phyloP scores from a whole-genome alignment of 2,888 invertebrate species.

The Crematogaster levior region DNA sequence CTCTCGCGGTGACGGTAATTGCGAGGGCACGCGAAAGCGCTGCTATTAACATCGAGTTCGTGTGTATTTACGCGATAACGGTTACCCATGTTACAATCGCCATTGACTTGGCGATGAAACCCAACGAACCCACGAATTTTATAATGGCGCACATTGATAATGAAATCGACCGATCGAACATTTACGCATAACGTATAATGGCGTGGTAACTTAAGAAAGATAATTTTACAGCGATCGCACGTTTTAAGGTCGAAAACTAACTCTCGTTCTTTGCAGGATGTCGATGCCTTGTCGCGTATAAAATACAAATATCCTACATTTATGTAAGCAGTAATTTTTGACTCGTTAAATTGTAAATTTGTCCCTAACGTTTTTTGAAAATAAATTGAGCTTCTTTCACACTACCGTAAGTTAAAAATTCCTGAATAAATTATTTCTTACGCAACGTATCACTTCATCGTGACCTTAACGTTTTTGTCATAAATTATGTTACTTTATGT shows the following conservation, averaged over 20 bases:
- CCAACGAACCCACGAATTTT: neutral
- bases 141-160: neutral
- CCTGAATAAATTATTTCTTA: neutral
- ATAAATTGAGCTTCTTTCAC: neutral
- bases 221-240: neutral
- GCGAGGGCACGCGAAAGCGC: slow-evolving; percentile 25
- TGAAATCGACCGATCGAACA: neutral
- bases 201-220: neutral
- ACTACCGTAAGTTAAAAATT: neutral
- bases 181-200: neutral
- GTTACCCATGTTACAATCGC: slow-evolving; percentile 15
- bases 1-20: slow-evolving; percentile 23
- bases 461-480: neutral
- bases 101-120: neutral
- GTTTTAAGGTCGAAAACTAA: neutral
- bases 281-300: neutral
- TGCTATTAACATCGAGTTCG: slow-evolving; percentile 32
- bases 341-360: neutral
- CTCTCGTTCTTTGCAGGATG: neutral
- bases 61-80: slow-evolving; percentile 44
- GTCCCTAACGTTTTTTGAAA: neutral
- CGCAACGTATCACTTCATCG: neutral
- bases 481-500: too few species aligned
- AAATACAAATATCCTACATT: neutral
- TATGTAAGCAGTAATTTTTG: neutral